Evolutionary conservation across 2,797 vertebrate genomes (phyloP).

Genomic region (Sebastes aleutianus): DNA sequence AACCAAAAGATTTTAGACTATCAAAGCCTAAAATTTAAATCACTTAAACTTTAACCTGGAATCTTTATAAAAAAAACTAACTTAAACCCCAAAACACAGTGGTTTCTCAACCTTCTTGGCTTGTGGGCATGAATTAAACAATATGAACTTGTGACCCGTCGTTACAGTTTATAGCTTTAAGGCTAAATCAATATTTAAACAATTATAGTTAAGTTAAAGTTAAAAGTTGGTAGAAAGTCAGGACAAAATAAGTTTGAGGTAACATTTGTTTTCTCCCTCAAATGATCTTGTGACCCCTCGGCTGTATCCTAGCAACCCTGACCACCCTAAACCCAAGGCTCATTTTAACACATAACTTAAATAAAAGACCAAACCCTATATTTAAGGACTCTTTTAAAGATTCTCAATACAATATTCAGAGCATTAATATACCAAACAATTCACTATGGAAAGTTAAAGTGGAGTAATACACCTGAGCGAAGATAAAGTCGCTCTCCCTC

Average conservation of each 20-base stretch:
- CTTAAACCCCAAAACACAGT: background rate
- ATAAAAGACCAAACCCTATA: background rate
- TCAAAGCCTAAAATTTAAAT: background rate
- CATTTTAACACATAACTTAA: background rate
- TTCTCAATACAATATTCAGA: too few species aligned
- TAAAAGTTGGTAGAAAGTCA: background rate
- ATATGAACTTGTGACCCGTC: background rate
- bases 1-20: background rate
- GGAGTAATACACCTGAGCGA: too few species aligned
- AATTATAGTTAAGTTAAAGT: background rate
- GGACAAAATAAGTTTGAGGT: background rate
- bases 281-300: background rate
- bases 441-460: too few species aligned
- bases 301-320: background rate
- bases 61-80: background rate
- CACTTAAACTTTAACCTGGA: background rate
- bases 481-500: too few species aligned
- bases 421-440: too few species aligned
- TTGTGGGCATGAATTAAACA: background rate
- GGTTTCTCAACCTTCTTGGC: background rate
- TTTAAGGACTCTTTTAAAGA: background rate
- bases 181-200: background rate
- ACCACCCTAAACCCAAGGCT: background rate
- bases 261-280: background rate
- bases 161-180: background rate